These are phyloP conservation scores for Patiria miniata DNA, from an alignment of 35 echinoderm and acorn worm species.

Conservation along the genomic window DNA sequence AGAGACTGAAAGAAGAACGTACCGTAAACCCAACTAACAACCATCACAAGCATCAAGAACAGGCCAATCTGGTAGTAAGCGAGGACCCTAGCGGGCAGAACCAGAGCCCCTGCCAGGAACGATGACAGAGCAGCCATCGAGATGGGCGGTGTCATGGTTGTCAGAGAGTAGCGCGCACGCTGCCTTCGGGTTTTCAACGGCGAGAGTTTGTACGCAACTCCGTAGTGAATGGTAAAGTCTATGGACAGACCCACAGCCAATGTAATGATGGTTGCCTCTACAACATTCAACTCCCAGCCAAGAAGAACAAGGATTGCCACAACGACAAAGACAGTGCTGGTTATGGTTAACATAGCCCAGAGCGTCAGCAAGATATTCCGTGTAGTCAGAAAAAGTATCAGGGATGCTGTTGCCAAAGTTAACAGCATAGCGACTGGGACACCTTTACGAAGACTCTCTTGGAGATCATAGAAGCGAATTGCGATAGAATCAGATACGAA, in stretches of 20 bases:
- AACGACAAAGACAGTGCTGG: conserved; percentile 66
- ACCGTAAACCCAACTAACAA: conserved; percentile 77
- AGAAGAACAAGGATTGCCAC: conserved; percentile 72
- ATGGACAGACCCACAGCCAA: conserved; percentile 80
- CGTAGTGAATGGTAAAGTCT: conserved; percentile 91
- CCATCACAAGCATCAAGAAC: conserved; percentile 76
- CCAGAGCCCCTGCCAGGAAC: conserved; percentile 72
- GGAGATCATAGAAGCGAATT: conserved; percentile 75
- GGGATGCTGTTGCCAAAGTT: conserved; percentile 45
- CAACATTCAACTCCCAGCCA: conserved; percentile 87
- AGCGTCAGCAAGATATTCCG: conserved; percentile 67
- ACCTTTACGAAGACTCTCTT: conserved; percentile 69
- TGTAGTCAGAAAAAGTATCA: conserved; percentile 63
- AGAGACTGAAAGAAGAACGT: conserved; percentile 83
- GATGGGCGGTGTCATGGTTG: conserved; percentile 56
- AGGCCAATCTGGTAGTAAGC: conserved; percentile 72
- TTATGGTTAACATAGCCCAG: conserved; percentile 61
- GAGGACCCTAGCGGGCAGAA: conserved; percentile 71
- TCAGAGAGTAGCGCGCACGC: conserved; percentile 42
- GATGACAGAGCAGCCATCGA: conserved; percentile 78
- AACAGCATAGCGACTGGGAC: conserved; percentile 50
- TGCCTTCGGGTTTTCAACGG: conserved; percentile 28
- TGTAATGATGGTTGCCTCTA: conserved; percentile 74
- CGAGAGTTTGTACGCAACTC: conserved; percentile 73
- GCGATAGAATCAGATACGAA: not conserved